A percentile compares a stretch with the other conserved stretches of the same genome.
phyloP scores from a whole-genome alignment of 2,113 vertebrate species.

The Sardina pilchardus region DNA sequence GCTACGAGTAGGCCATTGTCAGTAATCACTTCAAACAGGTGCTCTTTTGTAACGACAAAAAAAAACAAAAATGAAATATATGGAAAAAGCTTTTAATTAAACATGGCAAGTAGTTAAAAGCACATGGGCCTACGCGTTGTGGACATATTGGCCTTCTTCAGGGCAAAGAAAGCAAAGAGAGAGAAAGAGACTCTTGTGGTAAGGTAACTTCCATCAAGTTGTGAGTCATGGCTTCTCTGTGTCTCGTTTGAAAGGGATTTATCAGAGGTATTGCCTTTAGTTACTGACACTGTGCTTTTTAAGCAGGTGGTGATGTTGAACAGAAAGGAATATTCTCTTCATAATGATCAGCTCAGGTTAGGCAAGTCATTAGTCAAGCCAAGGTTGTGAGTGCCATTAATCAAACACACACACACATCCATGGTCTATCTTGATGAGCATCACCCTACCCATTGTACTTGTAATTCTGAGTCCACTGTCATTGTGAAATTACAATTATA shows the following conservation, averaged over 20 bases:
- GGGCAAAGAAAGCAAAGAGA: no score
- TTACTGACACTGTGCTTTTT: not conserved
- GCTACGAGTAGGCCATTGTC: no score
- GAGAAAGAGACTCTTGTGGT: not conserved
- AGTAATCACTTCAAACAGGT: no score
- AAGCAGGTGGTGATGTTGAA: not conserved
- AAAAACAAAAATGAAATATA: no score
- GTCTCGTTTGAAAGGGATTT: not conserved
- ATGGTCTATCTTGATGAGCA: not conserved
- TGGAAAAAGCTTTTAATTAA: no score
- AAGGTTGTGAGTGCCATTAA: not conserved
- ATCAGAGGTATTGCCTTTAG: no score
- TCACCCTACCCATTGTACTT: not conserved
- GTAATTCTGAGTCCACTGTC: not conserved
- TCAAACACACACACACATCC: not conserved
- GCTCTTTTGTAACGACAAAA: no score
- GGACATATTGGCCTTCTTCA: no score
- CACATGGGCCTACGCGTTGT: no score
- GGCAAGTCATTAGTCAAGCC: not conserved
- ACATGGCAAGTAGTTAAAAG: no score
- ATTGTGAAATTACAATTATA: not conserved
- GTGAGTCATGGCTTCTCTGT: not conserved
- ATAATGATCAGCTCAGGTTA: not conserved
- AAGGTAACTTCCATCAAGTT: not conserved
- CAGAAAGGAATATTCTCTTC: not conserved